phyloP scores from a whole-genome alignment of 1,140 invertebrate species.

The Scaptomyza montana region DNA sequence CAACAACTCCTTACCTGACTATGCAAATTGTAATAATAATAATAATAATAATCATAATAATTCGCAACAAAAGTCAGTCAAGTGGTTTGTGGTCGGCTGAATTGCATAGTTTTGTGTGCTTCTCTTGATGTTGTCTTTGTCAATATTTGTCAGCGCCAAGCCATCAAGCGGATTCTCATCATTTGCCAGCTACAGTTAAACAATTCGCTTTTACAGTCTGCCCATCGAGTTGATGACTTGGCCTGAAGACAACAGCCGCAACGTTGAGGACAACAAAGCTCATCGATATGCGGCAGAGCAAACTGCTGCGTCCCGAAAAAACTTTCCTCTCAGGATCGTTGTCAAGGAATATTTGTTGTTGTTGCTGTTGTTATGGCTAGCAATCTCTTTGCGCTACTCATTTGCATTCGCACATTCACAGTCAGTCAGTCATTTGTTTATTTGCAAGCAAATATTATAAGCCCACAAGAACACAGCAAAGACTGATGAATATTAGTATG shows the following conservation, averaged over 20 bases:
- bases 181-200: not conserved
- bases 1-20: slow-evolving; percentile 32
- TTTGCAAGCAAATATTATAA: slow-evolving; percentile 49
- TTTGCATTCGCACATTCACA: slow-evolving; percentile 67
- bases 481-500: slow-evolving; percentile 3
- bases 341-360: not conserved
- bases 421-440: slow-evolving; percentile 61
- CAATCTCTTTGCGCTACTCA: slow-evolving; percentile 51
- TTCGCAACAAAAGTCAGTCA: slow-evolving; percentile 80
- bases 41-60: slow-evolving; percentile 66
- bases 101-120: not conserved
- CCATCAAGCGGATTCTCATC: slow-evolving; percentile 11
- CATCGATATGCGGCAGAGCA: slow-evolving; percentile 68
- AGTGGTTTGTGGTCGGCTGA: slow-evolving; percentile 51
- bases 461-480: not conserved
- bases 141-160: slow-evolving; percentile 61
- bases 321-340: not conserved
- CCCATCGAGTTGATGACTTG: slow-evolving; percentile 52
- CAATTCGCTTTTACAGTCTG: slow-evolving; percentile 19
- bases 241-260: slow-evolving; percentile 11
- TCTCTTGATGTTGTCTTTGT: slow-evolving; percentile 56
- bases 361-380: slow-evolving; percentile 4
- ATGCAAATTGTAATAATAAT: slow-evolving; percentile 66
- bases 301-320: slow-evolving; percentile 43
- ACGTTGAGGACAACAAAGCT: slow-evolving; percentile 6